phyloP scores from a whole-genome alignment of 2,797 vertebrate genomes.

The Microctenopoma lineatum region DNA sequence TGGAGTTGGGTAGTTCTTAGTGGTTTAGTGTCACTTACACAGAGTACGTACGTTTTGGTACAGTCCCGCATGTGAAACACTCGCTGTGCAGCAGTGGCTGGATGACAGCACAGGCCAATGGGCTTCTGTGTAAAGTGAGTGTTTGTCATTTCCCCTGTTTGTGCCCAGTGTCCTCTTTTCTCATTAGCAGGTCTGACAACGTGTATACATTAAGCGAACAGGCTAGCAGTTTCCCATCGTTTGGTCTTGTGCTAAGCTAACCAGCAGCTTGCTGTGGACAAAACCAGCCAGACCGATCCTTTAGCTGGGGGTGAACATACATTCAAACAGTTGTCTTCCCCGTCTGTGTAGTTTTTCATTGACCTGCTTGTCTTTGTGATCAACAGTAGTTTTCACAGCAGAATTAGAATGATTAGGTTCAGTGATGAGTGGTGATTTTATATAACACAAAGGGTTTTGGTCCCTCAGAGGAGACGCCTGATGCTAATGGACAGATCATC shows the following conservation, averaged over 20 bases:
- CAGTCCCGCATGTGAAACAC: no score
- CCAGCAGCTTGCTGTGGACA: not conserved
- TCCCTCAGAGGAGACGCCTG: not conserved
- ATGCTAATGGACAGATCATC: not conserved
- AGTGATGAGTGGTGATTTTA: no score
- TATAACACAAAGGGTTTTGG: constrained; percentile 1
- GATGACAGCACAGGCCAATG: no score
- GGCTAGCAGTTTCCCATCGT: not conserved
- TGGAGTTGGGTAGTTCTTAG: not conserved
- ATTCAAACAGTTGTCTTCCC: not conserved
- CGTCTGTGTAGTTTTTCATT: not conserved
- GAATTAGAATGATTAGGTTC: not conserved
- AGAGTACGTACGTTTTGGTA: not conserved
- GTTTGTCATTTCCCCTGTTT: no score
- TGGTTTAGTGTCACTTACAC: not conserved
- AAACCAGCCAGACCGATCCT: not conserved
- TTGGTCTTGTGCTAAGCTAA: constrained; percentile 12
- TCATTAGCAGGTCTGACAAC: no score
- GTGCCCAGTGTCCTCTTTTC: no score
- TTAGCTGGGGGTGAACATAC: not conserved
- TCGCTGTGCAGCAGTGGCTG: no score
- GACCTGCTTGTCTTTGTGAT: no score
- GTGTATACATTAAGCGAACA: no score
- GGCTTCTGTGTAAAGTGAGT: no score
- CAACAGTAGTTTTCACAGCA: not conserved